These are phyloP conservation scores for Ctena decussata DNA, from an alignment of 2,888 invertebrate genomes.

Conservation along the genomic window DNA sequence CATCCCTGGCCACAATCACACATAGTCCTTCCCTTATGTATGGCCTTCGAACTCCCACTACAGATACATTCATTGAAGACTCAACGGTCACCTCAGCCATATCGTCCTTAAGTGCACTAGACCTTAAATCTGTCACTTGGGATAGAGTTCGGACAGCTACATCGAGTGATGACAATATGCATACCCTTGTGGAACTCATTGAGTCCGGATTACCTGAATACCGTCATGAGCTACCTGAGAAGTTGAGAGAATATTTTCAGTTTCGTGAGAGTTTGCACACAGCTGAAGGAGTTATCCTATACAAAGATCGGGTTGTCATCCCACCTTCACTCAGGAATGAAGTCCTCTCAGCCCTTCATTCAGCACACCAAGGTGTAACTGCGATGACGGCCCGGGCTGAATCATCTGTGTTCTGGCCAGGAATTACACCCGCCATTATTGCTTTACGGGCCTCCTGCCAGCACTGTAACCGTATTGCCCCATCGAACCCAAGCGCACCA, in stretches of 20 bases:
- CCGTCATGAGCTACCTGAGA: conserved; percentile 24
- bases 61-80: not conserved
- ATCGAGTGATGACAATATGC: conserved; percentile 60
- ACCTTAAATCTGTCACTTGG: conserved; percentile 57
- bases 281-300: conserved; percentile 58
- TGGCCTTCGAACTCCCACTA: not conserved
- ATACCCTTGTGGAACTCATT: conserved; percentile 32
- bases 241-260: conserved; percentile 40
- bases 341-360: conserved; percentile 61
- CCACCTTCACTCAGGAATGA: conserved; percentile 61
- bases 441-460: conserved; percentile 34
- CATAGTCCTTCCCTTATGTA: not conserved
- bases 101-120: conserved; percentile 1
- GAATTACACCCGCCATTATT: conserved; percentile 66
- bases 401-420: conserved; percentile 71
- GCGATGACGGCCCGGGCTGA: conserved; percentile 68
- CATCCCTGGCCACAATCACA: not conserved
- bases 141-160: conserved; percentile 57
- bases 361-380: conserved; percentile 72
- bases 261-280: conserved; percentile 44
- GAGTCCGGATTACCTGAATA: conserved; percentile 34
- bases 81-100: not conserved
- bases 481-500: conserved; percentile 68
- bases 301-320: conserved; percentile 68
- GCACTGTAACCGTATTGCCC: conserved; percentile 66